Evolutionary conservation across 2,888 invertebrate species (phyloP).

Genomic region (Ichneumoninae sp.): DNA sequence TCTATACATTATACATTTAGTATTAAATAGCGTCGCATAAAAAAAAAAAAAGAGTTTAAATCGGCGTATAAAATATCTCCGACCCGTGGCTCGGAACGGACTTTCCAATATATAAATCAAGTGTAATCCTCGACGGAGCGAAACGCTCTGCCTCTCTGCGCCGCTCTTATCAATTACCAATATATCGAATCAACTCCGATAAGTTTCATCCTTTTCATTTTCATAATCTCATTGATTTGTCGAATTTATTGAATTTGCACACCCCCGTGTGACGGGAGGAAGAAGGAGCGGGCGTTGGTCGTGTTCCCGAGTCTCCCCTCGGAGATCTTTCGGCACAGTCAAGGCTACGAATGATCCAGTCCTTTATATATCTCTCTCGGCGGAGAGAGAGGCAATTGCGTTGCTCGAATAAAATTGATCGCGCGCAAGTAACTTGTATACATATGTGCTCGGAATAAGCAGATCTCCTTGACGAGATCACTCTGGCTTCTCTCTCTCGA

Average conservation of each 20-base stretch:
- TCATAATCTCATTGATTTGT: neutral
- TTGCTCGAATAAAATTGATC: constrained; percentile 23
- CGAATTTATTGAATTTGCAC: neutral
- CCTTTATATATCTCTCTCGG: neutral
- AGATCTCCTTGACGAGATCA: constrained; percentile 43
- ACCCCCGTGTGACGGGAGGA: neutral
- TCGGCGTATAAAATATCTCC: constrained; percentile 43
- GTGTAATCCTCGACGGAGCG: constrained; percentile 53
- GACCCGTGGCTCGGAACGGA: constrained; percentile 36
- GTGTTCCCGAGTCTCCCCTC: neutral
- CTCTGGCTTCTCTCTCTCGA: constrained; percentile 16
- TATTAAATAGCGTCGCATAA: neutral
- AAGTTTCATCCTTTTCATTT: constrained; percentile 19
- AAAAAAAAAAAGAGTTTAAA: constrained; percentile 33
- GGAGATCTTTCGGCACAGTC: constrained; percentile 31
- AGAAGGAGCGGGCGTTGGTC: constrained; percentile 25
- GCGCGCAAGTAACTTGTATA: neutral
- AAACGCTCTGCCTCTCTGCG: constrained; percentile 25
- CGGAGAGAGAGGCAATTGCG: constrained; percentile 1
- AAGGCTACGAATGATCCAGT: constrained; percentile 32
- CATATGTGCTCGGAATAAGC: constrained; percentile 29
- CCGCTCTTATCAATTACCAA: neutral
- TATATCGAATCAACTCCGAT: neutral
- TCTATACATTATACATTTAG: neutral
- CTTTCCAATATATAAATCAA: constrained; percentile 62